These are phyloP conservation scores for Maniola hyperantus DNA, from an alignment of 2,888 invertebrate genomes.

Conservation along the genomic window DNA sequence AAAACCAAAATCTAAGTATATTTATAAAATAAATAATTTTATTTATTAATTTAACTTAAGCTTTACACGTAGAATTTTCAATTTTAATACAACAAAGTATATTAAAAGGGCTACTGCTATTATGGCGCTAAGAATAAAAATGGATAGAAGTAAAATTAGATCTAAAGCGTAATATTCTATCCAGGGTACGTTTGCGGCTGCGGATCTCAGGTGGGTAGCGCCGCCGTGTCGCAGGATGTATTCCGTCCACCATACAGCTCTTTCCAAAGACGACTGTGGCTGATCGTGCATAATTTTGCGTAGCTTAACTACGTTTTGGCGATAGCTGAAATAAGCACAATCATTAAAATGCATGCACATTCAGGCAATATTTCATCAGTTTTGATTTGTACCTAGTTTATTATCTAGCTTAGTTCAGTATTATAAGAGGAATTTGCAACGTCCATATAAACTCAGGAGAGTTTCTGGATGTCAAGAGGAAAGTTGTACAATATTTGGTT, in stretches of 20 bases:
- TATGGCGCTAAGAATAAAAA: neutral
- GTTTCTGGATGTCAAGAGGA: too few species aligned
- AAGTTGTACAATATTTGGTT: too few species aligned
- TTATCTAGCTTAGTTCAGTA: too few species aligned
- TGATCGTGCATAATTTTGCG: conserved; percentile 40
- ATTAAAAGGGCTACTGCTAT: neutral
- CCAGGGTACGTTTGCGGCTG: conserved; percentile 39
- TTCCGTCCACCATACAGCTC: conserved; percentile 46
- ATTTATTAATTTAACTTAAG: conserved; percentile 22
- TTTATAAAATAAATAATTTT: too few species aligned
- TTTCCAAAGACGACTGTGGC: conserved; percentile 37
- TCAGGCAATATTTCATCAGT: too few species aligned
- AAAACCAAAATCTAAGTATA: too few species aligned
- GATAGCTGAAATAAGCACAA: conserved; percentile 37
- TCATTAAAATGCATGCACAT: neutral
- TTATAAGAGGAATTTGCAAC: too few species aligned
- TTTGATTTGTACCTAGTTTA: too few species aligned
- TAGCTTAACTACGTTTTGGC: conserved; percentile 36
- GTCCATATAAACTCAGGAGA: too few species aligned
- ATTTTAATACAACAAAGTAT: conserved; percentile 1
- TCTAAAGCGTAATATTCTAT: conserved; percentile 39
- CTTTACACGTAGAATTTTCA: conserved; percentile 15
- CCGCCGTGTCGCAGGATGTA: conserved; percentile 42
- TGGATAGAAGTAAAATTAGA: conserved; percentile 21
- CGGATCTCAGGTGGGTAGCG: conserved; percentile 38